Evolutionary conservation across 2,888 invertebrate genomes (phyloP), one percentile per base, ranked within the genome.

Genomic region (Itoplectis maculator): DNA sequence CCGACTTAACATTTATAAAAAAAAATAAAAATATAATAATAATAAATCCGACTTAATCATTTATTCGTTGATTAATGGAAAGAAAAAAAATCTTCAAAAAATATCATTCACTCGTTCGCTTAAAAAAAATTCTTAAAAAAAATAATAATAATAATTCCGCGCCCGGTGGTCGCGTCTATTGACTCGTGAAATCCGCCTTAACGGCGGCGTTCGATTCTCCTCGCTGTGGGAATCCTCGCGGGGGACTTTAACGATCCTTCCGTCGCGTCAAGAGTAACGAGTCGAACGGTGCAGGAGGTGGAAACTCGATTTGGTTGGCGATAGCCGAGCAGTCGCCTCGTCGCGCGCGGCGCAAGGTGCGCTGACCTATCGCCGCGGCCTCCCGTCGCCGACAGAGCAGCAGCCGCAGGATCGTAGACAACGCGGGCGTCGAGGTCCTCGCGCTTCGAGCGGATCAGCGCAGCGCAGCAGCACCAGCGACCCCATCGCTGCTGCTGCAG

Each of bases 321-420:
- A 59, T n/a, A 35, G 42, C 45, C n/a, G 9, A 15, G 42, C 45
- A 11, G 9, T 85, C 82, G 86, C 84, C n/a, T n/a, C n/a, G 69
- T 70, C 65, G 40, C 63, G 83, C 83, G 87, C 87, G 88, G 83
- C 83, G 87, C 87, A 89, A 88, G 89, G 88, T 89, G 89, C 89
- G 89, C 85, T 88, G 89, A 89, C 88, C 89, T 87, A 35, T 85
- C 88, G 75, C 86, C 88, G 75, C 86, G 82, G 89, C 76, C 83
- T 83, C 82, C 81, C 81, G 81, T 79, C 86, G 87, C 87, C 85
- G 81, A 84, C n/a, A n/a, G n/a, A n/a, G n/a, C n/a, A n/a, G 42
- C 69, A 40, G 40, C 37, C 9, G 40, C 18, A 11, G 11, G n/a
- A 11, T 40, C 63, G 15, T 63, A 40, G 40, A 70, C 54, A 56